phyloP scores from a whole-genome alignment of 2,888 invertebrate species.

The Nasonia oneida region DNA sequence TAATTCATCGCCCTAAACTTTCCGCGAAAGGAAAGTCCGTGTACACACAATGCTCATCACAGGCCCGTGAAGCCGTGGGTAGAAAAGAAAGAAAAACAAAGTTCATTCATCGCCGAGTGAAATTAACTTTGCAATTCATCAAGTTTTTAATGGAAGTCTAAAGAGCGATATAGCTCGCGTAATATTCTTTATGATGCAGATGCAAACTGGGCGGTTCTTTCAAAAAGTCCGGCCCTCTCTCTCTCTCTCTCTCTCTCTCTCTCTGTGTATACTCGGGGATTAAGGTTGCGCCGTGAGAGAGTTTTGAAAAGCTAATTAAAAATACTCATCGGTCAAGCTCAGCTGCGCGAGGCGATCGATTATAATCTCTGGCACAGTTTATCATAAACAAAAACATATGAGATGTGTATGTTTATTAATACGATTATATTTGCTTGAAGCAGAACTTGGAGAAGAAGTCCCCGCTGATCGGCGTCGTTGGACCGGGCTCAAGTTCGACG shows the following conservation, averaged over 20 bases:
- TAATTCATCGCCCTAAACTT: background rate
- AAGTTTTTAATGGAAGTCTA: slow-evolving; percentile 50
- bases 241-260: no score
- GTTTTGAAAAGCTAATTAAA: background rate
- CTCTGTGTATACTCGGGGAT: background rate
- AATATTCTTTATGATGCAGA: slow-evolving; percentile 51
- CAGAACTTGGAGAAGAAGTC: slow-evolving; percentile 70
- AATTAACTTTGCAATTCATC: slow-evolving; percentile 55
- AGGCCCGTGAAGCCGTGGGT: no score
- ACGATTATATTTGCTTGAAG: background rate
- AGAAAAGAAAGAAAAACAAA: background rate
- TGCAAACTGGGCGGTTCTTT: background rate
- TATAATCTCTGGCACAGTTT: no score
- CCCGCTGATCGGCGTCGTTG: slow-evolving; percentile 86
- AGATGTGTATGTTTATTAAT: no score
- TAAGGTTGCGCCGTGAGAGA: background rate
- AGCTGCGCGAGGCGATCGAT: no score
- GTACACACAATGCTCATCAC: background rate
- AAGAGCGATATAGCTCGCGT: slow-evolving; percentile 36
- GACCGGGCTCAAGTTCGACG: slow-evolving; percentile 87
- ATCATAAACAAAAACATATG: no score
- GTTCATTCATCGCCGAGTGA: slow-evolving; percentile 1
- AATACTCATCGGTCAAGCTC: background rate
- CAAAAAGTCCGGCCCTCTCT: background rate
- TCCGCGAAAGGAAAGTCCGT: background rate